These are phyloP conservation scores for Caenorhabditis macrosperma DNA, from an alignment of 2,888 invertebrate species.

Conservation along the genomic window DNA sequence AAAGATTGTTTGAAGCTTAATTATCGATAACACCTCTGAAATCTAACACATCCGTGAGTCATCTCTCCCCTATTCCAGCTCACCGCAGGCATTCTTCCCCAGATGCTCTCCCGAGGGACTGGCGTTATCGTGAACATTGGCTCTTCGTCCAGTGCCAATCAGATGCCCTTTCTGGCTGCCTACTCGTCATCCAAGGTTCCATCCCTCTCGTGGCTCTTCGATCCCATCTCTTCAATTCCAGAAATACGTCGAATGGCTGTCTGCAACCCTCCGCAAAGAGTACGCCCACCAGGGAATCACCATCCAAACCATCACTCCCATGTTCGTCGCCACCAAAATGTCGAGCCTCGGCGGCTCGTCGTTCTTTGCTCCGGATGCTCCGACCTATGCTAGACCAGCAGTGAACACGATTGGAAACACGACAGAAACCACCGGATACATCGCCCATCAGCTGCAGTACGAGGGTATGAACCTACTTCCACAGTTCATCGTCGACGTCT, in stretches of 20 bases:
- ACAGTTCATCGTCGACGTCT: constrained; percentile 61
- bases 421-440: constrained; percentile 76
- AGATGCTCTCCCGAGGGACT: constrained; percentile 87
- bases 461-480: constrained; percentile 70
- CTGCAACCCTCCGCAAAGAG: constrained; percentile 80
- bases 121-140: constrained; percentile 93
- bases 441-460: constrained; percentile 72
- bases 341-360: constrained; percentile 66
- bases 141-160: constrained; percentile 88
- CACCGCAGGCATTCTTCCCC: constrained; percentile 90
- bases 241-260: constrained; percentile 75
- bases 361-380: constrained; percentile 70
- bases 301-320: constrained; percentile 77
- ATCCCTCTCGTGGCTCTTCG: not conserved
- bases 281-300: constrained; percentile 81
- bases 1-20: no score
- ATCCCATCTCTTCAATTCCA: constrained; percentile 68
- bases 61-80: constrained; percentile 82
- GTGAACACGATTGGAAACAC: constrained; percentile 72
- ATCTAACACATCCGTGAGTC: not conserved
- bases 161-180: constrained; percentile 84
- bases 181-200: constrained; percentile 91
- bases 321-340: constrained; percentile 78
- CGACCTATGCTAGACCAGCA: constrained; percentile 69
- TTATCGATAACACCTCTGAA: no score